Evolutionary conservation across 1,140 invertebrate species (phyloP), one percentile per base, ranked within the genome.

Genomic region (Laodelphax striatellus): DNA sequence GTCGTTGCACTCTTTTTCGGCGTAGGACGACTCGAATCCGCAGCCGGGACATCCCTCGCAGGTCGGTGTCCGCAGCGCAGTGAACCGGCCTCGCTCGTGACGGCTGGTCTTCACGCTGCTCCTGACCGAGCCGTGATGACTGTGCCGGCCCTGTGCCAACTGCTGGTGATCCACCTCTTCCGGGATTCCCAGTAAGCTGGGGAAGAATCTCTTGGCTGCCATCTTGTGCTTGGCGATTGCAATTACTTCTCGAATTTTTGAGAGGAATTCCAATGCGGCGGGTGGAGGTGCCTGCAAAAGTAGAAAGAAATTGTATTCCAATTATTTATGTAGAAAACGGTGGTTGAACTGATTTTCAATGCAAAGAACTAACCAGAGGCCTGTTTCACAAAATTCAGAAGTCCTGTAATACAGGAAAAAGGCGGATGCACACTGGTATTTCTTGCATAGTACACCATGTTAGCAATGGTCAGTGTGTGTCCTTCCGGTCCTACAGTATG

Each of bases 201-300:
- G 90, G 56, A 84, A 78, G 69, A 89, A 94, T 50, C 82, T 79
- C 74, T 91, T 92, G 0, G 81, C 76, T 34, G 80, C 79, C 82
- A 94, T 90, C 73, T 92, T 91, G 64, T 88, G 84, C 69, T 91
- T 92, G 2, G 90, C 89, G 42, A 91, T 85, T 16, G 86, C 77
- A 62, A 94, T 92, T 8, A 92, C 89, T 78, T 92, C 89, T 59
- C 90, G 80, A 57, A 94, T 92, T 76, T 91, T 90, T 0, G 82
- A 77, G 16, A 93, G 74, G 71, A 94, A 92, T 75, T 94, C 90
- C 58, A 92, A 72, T 19, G 89, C 88, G 22, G 88, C 89, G 62
- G 88, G 86, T 14, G 90, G 90, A 31, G 90, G 90, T 61, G 86
- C 82, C 87, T 92, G 70, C 17, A 78, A 79, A 60, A 44, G 24